These are phyloP conservation scores for Paedocypris sp. DNA, from an alignment of 2,113 vertebrate genomes.

Conservation along the genomic window DNA sequence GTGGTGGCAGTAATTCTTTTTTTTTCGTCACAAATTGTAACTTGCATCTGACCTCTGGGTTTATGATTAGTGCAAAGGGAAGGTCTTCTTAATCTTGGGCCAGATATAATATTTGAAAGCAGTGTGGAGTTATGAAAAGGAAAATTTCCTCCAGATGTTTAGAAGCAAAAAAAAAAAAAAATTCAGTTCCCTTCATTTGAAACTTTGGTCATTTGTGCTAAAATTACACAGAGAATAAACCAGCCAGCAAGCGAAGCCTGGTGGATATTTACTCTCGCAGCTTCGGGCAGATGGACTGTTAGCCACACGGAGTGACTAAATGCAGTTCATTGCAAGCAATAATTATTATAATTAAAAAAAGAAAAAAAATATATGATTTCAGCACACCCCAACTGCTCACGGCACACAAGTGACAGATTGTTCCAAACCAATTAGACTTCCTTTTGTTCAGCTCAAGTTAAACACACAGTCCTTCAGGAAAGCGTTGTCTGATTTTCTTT, in stretches of 20 bases:
- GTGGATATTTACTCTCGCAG: slow-evolving; percentile 1
- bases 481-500: slow-evolving; percentile 62
- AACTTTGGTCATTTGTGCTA: slow-evolving; percentile 1
- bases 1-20: neutral
- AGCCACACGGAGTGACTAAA: neutral
- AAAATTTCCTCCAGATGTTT: slow-evolving; percentile 26
- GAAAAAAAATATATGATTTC: slow-evolving; percentile 38
- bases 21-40: slow-evolving; percentile 23
- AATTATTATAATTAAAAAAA: slow-evolving; percentile 17
- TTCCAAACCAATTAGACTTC: slow-evolving; percentile 65
- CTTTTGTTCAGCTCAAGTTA: slow-evolving; percentile 62
- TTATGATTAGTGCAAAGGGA: slow-evolving; percentile 23
- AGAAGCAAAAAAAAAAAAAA: neutral
- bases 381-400: slow-evolving; percentile 32
- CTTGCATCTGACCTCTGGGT: slow-evolving; percentile 30
- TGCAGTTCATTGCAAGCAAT: neutral
- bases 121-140: slow-evolving; percentile 20
- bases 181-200: slow-evolving; percentile 7
- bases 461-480: slow-evolving; percentile 56
- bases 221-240: slow-evolving; percentile 18
- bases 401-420: slow-evolving; percentile 62
- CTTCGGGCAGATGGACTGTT: slow-evolving; percentile 12
- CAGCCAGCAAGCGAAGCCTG: slow-evolving; percentile 3
- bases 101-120: slow-evolving; percentile 25
- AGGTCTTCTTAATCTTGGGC: slow-evolving; percentile 12